Conservation (phyloP, 2,888 invertebrate genomes). For the Xestia xanthographa region DNA sequence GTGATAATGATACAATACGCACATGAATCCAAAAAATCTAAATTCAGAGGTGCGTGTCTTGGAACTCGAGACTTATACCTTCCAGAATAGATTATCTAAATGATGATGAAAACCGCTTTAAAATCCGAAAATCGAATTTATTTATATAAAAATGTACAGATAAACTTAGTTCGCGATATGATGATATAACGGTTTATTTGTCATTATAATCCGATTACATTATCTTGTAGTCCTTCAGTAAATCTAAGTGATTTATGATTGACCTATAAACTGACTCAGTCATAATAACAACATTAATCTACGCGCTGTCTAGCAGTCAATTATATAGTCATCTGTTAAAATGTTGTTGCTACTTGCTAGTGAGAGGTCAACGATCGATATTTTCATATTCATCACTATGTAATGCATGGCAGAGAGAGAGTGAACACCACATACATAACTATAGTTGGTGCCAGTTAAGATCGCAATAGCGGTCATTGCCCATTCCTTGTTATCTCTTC, state of each 20-base stretch:
- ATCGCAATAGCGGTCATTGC: no score
- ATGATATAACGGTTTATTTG: not conserved
- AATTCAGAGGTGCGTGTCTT: no score
- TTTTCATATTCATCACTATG: not conserved
- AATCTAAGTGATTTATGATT: slow-evolving; percentile 48
- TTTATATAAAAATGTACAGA: not conserved
- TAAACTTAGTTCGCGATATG: slow-evolving; percentile 1
- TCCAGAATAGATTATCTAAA: not conserved
- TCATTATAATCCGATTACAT: slow-evolving; percentile 28
- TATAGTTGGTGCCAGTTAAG: no score
- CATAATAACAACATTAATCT: slow-evolving; percentile 14
- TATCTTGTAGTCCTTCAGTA: slow-evolving; percentile 37
- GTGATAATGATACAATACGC: no score
- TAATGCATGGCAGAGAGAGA: not conserved
- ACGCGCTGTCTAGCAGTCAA: not conserved
- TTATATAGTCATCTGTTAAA: not conserved
- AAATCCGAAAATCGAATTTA: not conserved
- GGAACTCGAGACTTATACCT: no score
- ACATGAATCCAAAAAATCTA: no score
- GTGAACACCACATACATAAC: not conserved
- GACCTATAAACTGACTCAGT: slow-evolving; percentile 11
- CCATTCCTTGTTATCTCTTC: no score
- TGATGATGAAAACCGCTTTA: not conserved
- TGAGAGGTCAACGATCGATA: not conserved
- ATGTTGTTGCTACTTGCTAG: not conserved